Percentiles rank a stretch among this genome's conserved stretches.
Conservation (phyloP, 2,113 vertebrate species). For the Panthera tigris region DNA sequence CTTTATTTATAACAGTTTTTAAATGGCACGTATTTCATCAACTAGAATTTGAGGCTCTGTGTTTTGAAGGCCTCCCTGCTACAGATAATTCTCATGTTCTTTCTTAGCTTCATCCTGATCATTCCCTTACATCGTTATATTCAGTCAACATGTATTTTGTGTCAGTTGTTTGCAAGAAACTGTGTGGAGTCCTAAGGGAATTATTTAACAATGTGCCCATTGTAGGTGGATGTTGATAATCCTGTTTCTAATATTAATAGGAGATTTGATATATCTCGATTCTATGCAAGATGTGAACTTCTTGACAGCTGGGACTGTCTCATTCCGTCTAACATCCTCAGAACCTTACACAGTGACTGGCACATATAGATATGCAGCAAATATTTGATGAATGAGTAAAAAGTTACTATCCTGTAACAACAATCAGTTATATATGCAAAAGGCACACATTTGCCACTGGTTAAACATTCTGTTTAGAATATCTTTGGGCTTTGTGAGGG, state of each 20-base stretch:
- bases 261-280: neutral
- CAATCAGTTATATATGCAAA: neutral
- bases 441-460: neutral
- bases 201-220: neutral
- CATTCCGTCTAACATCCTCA: neutral
- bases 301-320: neutral
- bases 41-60: conserved; percentile 5
- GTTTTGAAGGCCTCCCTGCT: neutral
- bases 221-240: neutral
- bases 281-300: neutral
- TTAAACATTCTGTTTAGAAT: neutral
- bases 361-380: neutral
- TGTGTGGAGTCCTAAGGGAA: neutral
- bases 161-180: conserved; percentile 44
- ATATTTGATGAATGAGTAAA: conserved; percentile 19
- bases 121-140: neutral
- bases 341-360: neutral
- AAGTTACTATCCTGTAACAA: neutral
- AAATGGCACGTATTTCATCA: neutral
- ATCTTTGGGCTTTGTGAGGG: neutral
- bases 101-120: neutral
- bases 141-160: conserved; percentile 2
- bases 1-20: neutral
- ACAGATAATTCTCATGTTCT: neutral
- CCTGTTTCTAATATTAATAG: neutral